Conservation (phyloP, 2,888 invertebrate genomes). For the Andrena fulva region DNA sequence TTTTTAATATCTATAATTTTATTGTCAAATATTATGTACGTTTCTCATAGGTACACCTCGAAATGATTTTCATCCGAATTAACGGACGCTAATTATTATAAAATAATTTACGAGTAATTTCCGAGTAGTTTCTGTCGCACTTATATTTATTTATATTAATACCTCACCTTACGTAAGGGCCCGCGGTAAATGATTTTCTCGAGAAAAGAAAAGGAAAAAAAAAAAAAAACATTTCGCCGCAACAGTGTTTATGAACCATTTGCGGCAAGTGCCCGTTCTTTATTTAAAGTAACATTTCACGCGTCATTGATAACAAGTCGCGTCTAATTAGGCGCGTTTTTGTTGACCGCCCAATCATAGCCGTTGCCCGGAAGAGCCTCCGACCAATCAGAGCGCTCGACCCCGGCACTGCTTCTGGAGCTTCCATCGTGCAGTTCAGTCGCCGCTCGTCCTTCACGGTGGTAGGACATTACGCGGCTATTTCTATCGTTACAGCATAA, state of each 20-base stretch:
- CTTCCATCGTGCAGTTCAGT: constrained; percentile 55
- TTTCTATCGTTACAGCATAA: not conserved
- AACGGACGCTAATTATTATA: too few species aligned
- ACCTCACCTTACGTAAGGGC: not conserved
- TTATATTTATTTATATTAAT: not conserved
- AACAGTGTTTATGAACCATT: not conserved
- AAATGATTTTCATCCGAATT: too few species aligned
- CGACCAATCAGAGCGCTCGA: constrained; percentile 58
- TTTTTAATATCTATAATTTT: too few species aligned
- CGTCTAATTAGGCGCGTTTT: constrained; percentile 32
- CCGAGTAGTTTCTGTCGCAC: not conserved
- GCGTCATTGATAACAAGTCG: constrained; percentile 39
- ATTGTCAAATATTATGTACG: too few species aligned
- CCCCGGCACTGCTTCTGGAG: constrained; percentile 46
- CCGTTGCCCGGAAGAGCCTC: constrained; percentile 45
- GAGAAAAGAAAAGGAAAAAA: not conserved
- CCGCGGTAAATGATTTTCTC: not conserved
- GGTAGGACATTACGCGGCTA: constrained; percentile 27
- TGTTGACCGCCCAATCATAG: constrained; percentile 33
- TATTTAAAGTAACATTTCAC: constrained; percentile 40
- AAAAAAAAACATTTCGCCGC: not conserved
- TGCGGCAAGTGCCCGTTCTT: not conserved
- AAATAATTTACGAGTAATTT: too few species aligned
- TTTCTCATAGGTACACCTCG: too few species aligned
- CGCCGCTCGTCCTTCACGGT: constrained; percentile 59